phyloP scores from a whole-genome alignment of 2,888 invertebrate species.

The Eupithecia inturbata region DNA sequence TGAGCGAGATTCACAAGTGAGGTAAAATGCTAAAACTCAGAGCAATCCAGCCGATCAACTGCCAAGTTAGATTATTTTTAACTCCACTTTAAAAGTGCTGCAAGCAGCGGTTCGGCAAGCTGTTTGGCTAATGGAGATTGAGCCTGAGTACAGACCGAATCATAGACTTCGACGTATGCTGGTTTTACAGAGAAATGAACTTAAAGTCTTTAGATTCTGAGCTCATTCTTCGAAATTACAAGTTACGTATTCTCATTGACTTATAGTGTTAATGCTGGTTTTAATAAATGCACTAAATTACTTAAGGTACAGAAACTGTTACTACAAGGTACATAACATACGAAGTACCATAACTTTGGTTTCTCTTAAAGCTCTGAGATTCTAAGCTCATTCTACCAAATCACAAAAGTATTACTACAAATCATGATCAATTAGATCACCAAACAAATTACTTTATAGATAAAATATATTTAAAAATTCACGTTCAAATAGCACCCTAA shows the following conservation, averaged over 20 bases:
- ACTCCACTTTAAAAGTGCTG: conserved; percentile 25
- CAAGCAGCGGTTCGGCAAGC: conserved; percentile 14
- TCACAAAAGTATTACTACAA: background rate
- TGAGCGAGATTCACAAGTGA: background rate
- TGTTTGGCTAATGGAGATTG: conserved; percentile 21
- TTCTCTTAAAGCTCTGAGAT: too few relatives aligned
- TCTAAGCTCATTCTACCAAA: too few relatives aligned
- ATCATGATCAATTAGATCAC: background rate
- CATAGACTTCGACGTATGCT: background rate
- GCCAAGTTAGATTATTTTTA: conserved; percentile 26
- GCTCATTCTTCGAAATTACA: background rate
- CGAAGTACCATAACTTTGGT: too few relatives aligned
- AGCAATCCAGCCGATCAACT: conserved; percentile 18
- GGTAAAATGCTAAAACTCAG: background rate
- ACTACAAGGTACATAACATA: background rate
- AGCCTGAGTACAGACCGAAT: conserved; percentile 13
- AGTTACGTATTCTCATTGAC: background rate
- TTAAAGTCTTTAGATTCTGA: background rate
- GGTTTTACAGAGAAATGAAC: conserved; percentile 2
- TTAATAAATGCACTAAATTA: too few relatives aligned
- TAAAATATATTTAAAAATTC: background rate
- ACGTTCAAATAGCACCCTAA: background rate
- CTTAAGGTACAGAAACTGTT: too few relatives aligned
- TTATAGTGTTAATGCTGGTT: too few relatives aligned
- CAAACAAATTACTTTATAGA: background rate